Base-by-base conservation (phyloP, 2,888 invertebrate genomes). In the Arge pagana region DNA sequence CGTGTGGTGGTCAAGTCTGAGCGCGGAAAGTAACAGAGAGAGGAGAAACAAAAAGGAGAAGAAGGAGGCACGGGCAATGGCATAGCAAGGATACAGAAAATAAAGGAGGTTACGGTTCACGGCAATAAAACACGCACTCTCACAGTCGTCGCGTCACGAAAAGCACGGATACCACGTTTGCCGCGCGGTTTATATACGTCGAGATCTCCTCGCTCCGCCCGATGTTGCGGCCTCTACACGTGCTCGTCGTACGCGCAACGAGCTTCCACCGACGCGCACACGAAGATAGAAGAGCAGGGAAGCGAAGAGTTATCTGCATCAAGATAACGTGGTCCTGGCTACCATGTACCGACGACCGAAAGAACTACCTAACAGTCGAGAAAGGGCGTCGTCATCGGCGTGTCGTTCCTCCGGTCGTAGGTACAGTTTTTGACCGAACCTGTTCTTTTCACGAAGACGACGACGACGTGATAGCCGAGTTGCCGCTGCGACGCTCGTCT, bases 41-140 rank as follows among this genome's bases (percentile, higher is more conserved):
- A 45, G 24, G 33, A 35, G 11, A 13, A 15, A 33, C 24, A 13
- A n/a, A 26, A 26, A 39, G 4, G 39, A 40, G n/a, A 15, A 4
- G 26, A 7, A 40, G 7, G 13, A 15, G 13, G 24, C 5, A 31
- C 15, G 18, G n/a, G n/a, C n/a, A n/a, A n/a, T n/a, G n/a, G n/a
- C n/a, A n/a, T n/a, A n/a, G n/a, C n/a, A n/a, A n/a, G 33, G 49
- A 39, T 39, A 40, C 53, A 49, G 40, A 48, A 59, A 54, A 59
- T 53, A 55, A 48, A 52, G 61, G 64, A 64, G 61, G 62, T 50
- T 57, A 52, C 53, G 57, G 56, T 62, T 61, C 59, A 48, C 48
- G 58, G 57, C 53, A 60, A 65, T 66, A 62, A 66, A 64, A 65
- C 59, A 65, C 56, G 40, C 48, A 30, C 49, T 43, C n/a, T n/a